A percentile compares a stretch with the other conserved stretches of the same genome.
Conservation (phyloP, 2,113 vertebrate species). For the Asarcornis scutulata region DNA sequence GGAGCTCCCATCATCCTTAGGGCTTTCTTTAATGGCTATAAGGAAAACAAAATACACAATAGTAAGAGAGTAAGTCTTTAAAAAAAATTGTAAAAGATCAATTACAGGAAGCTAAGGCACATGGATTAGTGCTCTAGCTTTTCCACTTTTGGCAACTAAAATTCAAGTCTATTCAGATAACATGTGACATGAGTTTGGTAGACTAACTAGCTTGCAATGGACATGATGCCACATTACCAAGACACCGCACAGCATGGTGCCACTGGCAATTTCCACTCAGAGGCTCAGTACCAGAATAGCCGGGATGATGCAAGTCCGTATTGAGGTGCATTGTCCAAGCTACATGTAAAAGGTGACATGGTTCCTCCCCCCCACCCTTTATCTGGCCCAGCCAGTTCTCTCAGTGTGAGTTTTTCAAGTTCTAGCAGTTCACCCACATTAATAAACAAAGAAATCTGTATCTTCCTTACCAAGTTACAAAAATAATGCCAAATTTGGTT, state of each 20-base stretch:
- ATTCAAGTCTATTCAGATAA: constrained; percentile 59
- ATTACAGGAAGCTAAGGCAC: constrained; percentile 81
- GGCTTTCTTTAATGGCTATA: constrained; percentile 90
- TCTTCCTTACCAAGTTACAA: background rate
- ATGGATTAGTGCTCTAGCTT: constrained; percentile 75
- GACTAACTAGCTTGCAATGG: constrained; percentile 50
- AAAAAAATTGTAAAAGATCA: constrained; percentile 79
- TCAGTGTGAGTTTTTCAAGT: background rate
- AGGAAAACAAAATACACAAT: constrained; percentile 85
- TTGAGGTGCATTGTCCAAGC: constrained; percentile 74
- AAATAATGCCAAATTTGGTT: background rate
- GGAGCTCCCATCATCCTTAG: constrained; percentile 90
- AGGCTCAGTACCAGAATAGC: constrained; percentile 69
- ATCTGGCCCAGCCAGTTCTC: background rate
- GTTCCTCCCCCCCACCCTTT: constrained; percentile 22
- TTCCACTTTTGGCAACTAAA: constrained; percentile 79
- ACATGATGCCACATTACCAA: constrained; percentile 28
- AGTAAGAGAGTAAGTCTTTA: constrained; percentile 82
- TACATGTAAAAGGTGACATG: background rate
- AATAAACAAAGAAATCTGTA: background rate
- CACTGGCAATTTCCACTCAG: constrained; percentile 49
- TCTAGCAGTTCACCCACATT: background rate
- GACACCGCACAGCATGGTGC: background rate
- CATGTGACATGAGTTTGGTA: constrained; percentile 54
- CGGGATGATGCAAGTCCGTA: constrained; percentile 78